Percentiles rank a stretch among this genome's conserved stretches.
Evolutionary conservation across 2,797 vertebrate genomes (phyloP).

Genomic region (Paguma larvata): DNA sequence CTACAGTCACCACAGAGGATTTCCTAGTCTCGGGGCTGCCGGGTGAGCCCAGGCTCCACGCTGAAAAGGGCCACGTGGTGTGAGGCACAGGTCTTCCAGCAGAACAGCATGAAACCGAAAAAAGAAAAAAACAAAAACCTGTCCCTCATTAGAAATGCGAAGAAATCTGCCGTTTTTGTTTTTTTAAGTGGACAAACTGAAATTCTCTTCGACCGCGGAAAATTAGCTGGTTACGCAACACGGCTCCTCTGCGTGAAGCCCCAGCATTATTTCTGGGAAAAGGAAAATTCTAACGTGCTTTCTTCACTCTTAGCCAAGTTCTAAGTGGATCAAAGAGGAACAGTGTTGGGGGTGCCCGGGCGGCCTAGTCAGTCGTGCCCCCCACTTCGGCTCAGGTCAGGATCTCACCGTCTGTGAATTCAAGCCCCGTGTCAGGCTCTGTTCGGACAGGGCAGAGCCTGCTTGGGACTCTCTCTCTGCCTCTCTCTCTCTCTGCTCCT

Average conservation of each 20-base stretch:
- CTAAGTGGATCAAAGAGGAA: neutral
- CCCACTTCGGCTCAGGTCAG: too few relatives aligned
- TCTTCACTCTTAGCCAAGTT: neutral
- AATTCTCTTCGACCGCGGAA: fast-evolving
- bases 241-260: fast-evolving
- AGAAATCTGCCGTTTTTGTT: neutral
- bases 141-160: neutral
- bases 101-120: neutral
- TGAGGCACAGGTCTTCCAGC: neutral
- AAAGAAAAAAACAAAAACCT: neutral
- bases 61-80: neutral
- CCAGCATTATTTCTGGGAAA: neutral
- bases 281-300: neutral
- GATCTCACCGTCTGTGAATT: too few relatives aligned
- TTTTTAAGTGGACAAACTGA: slow-evolving; percentile 13
- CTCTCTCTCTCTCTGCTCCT: too few relatives aligned
- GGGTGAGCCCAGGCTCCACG: neutral
- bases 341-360: neutral
- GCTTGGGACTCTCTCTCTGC: too few relatives aligned
- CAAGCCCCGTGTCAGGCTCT: too few relatives aligned
- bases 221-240: neutral
- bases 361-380: too few relatives aligned
- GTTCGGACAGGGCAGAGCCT: too few relatives aligned
- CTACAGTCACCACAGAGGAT: neutral
- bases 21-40: slow-evolving; percentile 32